Evolutionary conservation across 2,888 invertebrate genomes (phyloP).

Genomic region (Chymomyza fuscimana): DNA sequence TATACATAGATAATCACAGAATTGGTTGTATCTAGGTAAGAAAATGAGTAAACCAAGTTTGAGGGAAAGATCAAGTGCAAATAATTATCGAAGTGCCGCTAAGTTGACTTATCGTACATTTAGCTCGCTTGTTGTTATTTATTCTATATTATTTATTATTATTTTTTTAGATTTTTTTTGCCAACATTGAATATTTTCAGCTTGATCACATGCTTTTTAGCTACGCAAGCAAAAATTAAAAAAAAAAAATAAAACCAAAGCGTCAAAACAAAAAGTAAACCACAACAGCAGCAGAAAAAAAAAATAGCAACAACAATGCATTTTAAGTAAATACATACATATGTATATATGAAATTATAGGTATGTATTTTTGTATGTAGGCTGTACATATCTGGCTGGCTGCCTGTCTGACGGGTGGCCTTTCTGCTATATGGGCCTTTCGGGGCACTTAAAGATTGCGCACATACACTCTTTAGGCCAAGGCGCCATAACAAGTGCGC

Average conservation of each 20-base stretch:
- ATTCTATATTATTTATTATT: conserved; percentile 28
- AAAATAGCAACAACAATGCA: conserved; percentile 40
- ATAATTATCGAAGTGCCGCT: conserved; percentile 54
- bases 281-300: conserved; percentile 6
- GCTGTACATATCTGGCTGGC: conserved; percentile 20
- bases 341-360: conserved; percentile 35
- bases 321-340: conserved; percentile 57
- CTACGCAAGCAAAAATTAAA: conserved; percentile 67
- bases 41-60: background rate
- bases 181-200: conserved; percentile 13
- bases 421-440: conserved; percentile 15
- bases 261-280: conserved; percentile 38
- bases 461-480: conserved; percentile 39
- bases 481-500: conserved; percentile 34
- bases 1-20: background rate
- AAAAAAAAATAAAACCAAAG: conserved; percentile 42
- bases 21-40: background rate
- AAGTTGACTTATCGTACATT: conserved; percentile 37
- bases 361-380: conserved; percentile 8
- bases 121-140: conserved; percentile 34
- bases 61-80: conserved; percentile 38
- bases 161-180: conserved; percentile 16
- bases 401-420: background rate
- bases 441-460: conserved; percentile 33
- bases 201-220: conserved; percentile 42